Evolutionary conservation across 2,113 vertebrate species (phyloP).

Genomic region (chimpanzee (Pan troglodytes)): NHGRI_mPanTro3-v2.1_pri NC_086015.1:129401501-129402000

Average conservation of each 20-base stretch:
- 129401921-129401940: too few relatives aligned
- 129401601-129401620: conserved; percentile 90
- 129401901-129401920: not conserved
- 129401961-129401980: not conserved
- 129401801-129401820: not conserved
- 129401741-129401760: not conserved
- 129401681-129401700: not conserved
- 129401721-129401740: not conserved
- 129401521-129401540: rapidly evolving
- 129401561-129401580: conserved; percentile 92
- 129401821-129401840: not conserved
- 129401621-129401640: conserved; percentile 92
- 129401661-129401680: not conserved
- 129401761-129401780: not conserved
- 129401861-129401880: not conserved
- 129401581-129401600: conserved; percentile 94
- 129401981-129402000: not conserved
- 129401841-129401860: not conserved
- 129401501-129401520: not conserved
- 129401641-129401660: not conserved
- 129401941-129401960: not conserved
- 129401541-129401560: conserved; percentile 89
- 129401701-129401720: too few relatives aligned
- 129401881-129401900: not conserved
- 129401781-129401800: not conserved